These are phyloP conservation scores for Tapirus indicus DNA, from an alignment of 2,797 vertebrate species.

Conservation along the genomic window DNA sequence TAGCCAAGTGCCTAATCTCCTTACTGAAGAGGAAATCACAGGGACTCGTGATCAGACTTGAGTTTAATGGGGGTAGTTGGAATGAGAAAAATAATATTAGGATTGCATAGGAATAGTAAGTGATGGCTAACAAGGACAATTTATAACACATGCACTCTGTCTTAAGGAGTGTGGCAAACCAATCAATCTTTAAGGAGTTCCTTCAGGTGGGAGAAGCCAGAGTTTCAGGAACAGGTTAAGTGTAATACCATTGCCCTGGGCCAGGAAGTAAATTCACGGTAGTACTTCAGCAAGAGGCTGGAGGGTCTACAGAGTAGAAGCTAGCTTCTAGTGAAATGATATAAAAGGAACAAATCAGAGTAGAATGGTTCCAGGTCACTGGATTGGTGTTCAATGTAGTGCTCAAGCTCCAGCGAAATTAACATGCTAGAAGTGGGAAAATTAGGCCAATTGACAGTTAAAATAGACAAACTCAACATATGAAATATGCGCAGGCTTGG, in stretches of 20 bases:
- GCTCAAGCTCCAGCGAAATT: background rate
- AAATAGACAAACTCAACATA: background rate
- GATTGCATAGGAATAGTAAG: background rate
- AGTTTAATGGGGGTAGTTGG: background rate
- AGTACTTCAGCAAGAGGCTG: background rate
- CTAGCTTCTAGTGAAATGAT: background rate
- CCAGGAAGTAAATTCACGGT: background rate
- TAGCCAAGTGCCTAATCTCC: background rate
- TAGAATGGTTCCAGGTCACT: background rate
- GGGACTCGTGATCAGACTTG: background rate
- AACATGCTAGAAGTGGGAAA: constrained; percentile 31
- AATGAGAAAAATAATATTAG: background rate
- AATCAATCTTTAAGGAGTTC: background rate
- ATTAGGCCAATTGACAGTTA: constrained; percentile 16
- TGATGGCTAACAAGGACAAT: background rate
- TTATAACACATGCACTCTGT: background rate
- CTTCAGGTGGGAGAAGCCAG: background rate
- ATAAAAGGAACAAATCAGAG: background rate
- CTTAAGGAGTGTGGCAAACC: background rate
- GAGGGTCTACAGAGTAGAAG: background rate
- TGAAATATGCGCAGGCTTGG: background rate
- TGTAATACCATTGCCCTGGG: background rate
- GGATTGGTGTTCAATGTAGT: constrained; percentile 13
- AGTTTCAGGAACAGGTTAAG: background rate
- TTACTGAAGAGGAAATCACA: background rate